A percentile compares a stretch with the other conserved stretches of the same genome.
phyloP scores from a whole-genome alignment of 30 jellyfish, hydroid and myxozoan genomes.

The Morbakka virulenta region DNA sequence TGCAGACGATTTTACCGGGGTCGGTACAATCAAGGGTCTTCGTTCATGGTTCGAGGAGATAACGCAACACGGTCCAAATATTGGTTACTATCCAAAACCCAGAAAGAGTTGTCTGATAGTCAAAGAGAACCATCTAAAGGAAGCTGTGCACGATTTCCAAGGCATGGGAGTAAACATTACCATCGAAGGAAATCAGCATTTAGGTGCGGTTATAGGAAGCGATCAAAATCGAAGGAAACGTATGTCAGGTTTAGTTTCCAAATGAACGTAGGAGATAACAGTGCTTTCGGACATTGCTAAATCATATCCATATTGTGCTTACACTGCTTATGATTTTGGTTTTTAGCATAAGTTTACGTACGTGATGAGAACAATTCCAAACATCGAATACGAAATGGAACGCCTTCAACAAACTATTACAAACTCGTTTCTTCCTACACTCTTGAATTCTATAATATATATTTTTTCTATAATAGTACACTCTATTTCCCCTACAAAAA shows the following conservation, averaged over 20 bases:
- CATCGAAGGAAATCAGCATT: slow-evolving; percentile 18
- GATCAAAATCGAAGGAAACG: too few species aligned
- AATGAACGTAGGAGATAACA: slow-evolving; percentile 2
- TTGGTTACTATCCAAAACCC: too few species aligned
- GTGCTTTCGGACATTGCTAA: too few species aligned
- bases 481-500: too few species aligned
- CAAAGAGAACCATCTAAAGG: background rate
- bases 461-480: too few species aligned
- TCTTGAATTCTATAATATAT: too few species aligned
- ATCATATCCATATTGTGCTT: too few species aligned
- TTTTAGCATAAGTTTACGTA: background rate
- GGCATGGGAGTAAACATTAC: too few species aligned
- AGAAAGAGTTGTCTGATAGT: too few species aligned
- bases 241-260: background rate
- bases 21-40: slow-evolving; percentile 12
- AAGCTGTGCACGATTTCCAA: slow-evolving; percentile 18
- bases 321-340: slow-evolving; percentile 14
- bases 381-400: slow-evolving; percentile 1
- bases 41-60: too few species aligned
- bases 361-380: too few species aligned
- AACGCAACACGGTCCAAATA: slow-evolving; percentile 17
- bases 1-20: slow-evolving; percentile 46
- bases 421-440: too few species aligned
- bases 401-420: slow-evolving; percentile 5
- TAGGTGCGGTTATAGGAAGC: slow-evolving; percentile 37